These are phyloP conservation scores for Scomber japonicus DNA, from an alignment of 2,113 vertebrate species.

Conservation along the genomic window DNA sequence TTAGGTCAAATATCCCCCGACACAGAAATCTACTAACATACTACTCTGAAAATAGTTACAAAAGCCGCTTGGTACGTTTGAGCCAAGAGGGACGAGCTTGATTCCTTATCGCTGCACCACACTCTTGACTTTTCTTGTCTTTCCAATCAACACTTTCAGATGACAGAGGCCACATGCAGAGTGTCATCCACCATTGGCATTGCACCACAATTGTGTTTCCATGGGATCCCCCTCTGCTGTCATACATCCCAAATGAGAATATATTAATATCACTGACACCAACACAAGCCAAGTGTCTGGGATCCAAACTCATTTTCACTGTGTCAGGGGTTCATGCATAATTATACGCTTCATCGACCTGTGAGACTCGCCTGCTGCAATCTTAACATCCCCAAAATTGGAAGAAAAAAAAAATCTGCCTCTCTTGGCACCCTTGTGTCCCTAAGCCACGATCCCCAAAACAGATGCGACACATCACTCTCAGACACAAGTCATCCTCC, in stretches of 20 bases:
- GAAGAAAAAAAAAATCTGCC: conserved; percentile 27
- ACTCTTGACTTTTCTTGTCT: conserved; percentile 50
- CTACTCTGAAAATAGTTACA: conserved; percentile 55
- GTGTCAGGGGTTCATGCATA: conserved; percentile 74
- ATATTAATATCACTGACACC: conserved; percentile 73
- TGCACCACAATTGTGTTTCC: conserved; percentile 40
- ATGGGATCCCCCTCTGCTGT: conserved; percentile 52
- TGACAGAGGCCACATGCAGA: conserved; percentile 33
- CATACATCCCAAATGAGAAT: conserved; percentile 62
- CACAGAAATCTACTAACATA: conserved; percentile 41
- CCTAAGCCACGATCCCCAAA: conserved; percentile 43
- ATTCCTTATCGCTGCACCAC: conserved; percentile 19
- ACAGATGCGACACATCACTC: conserved; percentile 57
- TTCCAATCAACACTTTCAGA: conserved; percentile 63
- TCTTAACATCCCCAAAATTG: conserved; percentile 64
- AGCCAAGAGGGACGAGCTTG: conserved; percentile 34
- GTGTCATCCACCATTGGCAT: conserved; percentile 44
- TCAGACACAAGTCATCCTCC: conserved; percentile 32
- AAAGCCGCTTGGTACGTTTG: conserved; percentile 41
- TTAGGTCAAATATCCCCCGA: conserved; percentile 54
- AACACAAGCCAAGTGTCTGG: conserved; percentile 62
- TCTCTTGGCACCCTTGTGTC: conserved; percentile 47
- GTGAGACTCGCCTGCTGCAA: conserved; percentile 60
- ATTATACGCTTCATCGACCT: conserved; percentile 74
- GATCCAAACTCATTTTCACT: conserved; percentile 77